Percentiles rank a stretch among this genome's conserved stretches.
These are phyloP conservation scores for Drosophila mercatorum DNA, from an alignment of 2,888 invertebrate genomes.

Conservation along the genomic window DNA sequence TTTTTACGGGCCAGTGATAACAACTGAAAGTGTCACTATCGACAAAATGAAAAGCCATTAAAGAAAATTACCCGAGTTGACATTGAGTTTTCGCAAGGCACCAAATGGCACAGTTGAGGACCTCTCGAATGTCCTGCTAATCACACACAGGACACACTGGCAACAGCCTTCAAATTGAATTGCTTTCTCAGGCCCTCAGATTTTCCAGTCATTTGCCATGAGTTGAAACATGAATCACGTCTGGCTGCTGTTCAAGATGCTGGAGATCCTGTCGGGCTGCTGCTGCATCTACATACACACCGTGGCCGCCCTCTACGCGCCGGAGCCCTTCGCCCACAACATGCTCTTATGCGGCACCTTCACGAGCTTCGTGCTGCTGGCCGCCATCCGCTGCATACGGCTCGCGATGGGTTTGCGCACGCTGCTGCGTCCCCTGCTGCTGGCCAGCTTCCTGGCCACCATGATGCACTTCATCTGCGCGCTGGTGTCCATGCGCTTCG, in stretches of 20 bases:
- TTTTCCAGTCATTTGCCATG: conserved; percentile 17
- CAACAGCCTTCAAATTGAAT: conserved; percentile 55
- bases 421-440: conserved; percentile 48
- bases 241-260: conserved; percentile 53
- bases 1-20: conserved; percentile 75
- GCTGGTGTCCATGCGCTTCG: conserved; percentile 58
- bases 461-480: conserved; percentile 43
- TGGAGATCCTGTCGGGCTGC: conserved; percentile 34
- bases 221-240: conserved; percentile 64
- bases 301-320: conserved; percentile 40
- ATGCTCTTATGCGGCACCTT: conserved; percentile 71
- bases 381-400: conserved; percentile 42
- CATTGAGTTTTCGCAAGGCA: conserved; percentile 52
- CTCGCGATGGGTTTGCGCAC: conserved; percentile 38
- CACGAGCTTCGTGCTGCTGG: conserved; percentile 54
- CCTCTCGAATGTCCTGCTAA: conserved; percentile 59
- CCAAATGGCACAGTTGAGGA: conserved; percentile 66
- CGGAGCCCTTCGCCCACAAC: conserved; percentile 66
- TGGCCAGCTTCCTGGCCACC: conserved; percentile 35
- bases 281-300: conserved; percentile 53
- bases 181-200: conserved; percentile 43
- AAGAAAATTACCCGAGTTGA: conserved; percentile 76
- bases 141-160: conserved; percentile 36
- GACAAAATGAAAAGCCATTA: conserved; percentile 79
- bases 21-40: conserved; percentile 79